Conservation (phyloP, 2,888 invertebrate species). For the Trichogramma dendrolimi region DNA sequence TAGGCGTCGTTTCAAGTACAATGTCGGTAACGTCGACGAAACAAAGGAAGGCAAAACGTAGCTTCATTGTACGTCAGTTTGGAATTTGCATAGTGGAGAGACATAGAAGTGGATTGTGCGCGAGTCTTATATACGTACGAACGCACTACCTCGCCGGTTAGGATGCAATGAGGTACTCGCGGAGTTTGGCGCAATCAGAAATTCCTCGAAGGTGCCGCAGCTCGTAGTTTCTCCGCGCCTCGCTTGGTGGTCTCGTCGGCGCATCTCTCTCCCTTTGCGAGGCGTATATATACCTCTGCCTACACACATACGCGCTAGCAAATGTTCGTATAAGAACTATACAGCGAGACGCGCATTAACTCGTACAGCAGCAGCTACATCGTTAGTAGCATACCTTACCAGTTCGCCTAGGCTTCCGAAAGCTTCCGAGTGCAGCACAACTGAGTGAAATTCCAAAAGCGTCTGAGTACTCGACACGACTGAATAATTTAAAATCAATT, state of each 20-base stretch:
- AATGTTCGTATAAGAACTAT: background rate
- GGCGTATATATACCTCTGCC: background rate
- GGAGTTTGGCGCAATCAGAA: slow-evolving; percentile 40
- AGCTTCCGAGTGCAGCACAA: no score
- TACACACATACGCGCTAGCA: background rate
- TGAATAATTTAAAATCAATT: no score
- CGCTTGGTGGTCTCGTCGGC: background rate
- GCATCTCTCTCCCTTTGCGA: slow-evolving; percentile 1
- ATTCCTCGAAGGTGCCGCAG: slow-evolving; percentile 42
- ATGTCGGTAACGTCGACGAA: slow-evolving; percentile 15
- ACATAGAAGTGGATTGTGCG: slow-evolving; percentile 16
- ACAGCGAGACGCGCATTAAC: slow-evolving; percentile 34
- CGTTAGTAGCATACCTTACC: slow-evolving; percentile 49
- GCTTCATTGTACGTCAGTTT: slow-evolving; percentile 7
- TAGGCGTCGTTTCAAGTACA: no score
- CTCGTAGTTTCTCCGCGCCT: background rate
- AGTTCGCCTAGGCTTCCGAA: slow-evolving; percentile 33
- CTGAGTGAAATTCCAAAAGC: no score
- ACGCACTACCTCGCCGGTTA: no score
- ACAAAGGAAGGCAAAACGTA: slow-evolving; percentile 27
- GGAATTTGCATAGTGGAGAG: slow-evolving; percentile 24
- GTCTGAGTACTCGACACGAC: no score
- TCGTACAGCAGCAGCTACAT: slow-evolving; percentile 34
- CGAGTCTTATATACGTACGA: slow-evolving; percentile 9
- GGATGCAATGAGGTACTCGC: background rate